These are phyloP conservation scores for Labeo rohita DNA, from an alignment of 2,113 vertebrate species.

Conservation along the genomic window DNA sequence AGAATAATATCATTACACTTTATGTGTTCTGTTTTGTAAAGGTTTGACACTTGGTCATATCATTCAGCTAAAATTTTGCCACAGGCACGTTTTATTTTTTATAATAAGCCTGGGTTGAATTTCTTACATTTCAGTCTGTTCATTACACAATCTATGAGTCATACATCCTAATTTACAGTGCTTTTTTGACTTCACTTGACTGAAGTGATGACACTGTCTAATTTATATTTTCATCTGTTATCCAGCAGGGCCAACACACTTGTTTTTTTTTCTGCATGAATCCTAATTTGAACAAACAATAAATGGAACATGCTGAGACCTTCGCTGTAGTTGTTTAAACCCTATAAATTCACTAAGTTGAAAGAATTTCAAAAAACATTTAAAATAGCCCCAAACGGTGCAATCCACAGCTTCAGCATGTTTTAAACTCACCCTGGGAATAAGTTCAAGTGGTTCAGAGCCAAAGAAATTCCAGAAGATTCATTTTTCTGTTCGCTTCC, in stretches of 20 bases:
- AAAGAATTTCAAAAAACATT: background rate
- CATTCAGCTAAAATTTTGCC: background rate
- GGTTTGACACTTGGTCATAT: background rate
- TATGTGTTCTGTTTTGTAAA: too few relatives aligned
- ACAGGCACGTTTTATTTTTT: background rate
- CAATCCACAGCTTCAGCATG: background rate
- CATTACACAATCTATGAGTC: background rate
- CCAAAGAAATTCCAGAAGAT: constrained; percentile 16
- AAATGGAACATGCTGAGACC: background rate
- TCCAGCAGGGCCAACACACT: background rate
- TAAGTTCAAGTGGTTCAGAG: background rate
- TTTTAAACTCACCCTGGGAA: constrained; percentile 3
- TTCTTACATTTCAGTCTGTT: background rate
- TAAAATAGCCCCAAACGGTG: background rate
- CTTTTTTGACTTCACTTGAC: background rate
- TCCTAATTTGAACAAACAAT: background rate
- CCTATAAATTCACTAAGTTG: background rate
- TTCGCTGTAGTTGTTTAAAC: background rate
- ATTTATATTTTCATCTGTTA: background rate
- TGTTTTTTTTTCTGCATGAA: background rate
- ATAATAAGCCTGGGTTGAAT: background rate
- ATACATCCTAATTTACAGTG: background rate
- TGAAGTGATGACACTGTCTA: background rate
- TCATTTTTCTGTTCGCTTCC: constrained; percentile 18
- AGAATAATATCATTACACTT: too few relatives aligned